Evolutionary conservation across 2,888 invertebrate genomes (phyloP), one percentile per base, ranked within the genome.

Genomic region (Ganaspis brasiliensis): DNA sequence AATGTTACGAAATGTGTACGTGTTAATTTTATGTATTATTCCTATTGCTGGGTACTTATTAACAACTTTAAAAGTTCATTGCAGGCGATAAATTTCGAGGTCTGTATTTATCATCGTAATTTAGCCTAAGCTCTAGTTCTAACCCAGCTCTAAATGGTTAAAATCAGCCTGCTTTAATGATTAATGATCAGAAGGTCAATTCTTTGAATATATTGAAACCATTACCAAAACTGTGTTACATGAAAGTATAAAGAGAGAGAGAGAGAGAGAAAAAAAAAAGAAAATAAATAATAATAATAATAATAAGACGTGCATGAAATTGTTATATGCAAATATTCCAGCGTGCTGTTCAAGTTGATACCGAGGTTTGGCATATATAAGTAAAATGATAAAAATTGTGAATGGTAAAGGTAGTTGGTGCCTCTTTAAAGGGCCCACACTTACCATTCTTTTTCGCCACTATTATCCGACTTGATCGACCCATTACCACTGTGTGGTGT

Each of bases 371-470:
- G 45, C 67, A 67, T 67, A 31, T 31, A 31, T 4, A 4, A 26
- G 67, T 67, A 24, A 67, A 67, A 67, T 67, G 67, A 67, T 67
- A 67, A 67, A 67, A 31, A 72, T 55, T 72, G 72, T 56, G 45
- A 49, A 67, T 67, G 67, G 67, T 67, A 67, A 67, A 67, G 67
- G 67, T 67, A 67, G 67, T 67, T 67, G 67, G 67, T 45, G 67
- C 67, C 67, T 24, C 40, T 45, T 40, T 45, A 14, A 26, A 67
- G 45, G 67, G 67, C 26, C 67, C 67, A 67, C 87, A 89, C 90
- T 91, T 91, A 91, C 90, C 90, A 90, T 90, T 87, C 87, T 88
- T 88, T 90, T 84, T 91, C 89, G 87, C 87, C 90, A 90, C 87
- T 90, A 89, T 85, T 90, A 87, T 90, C 90, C 84, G 89, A 87